A percentile compares a stretch with the other conserved stretches of the same genome.
Evolutionary conservation across 2,797 vertebrate species (phyloP).

Genomic region (Urophycis tenuis): DNA sequence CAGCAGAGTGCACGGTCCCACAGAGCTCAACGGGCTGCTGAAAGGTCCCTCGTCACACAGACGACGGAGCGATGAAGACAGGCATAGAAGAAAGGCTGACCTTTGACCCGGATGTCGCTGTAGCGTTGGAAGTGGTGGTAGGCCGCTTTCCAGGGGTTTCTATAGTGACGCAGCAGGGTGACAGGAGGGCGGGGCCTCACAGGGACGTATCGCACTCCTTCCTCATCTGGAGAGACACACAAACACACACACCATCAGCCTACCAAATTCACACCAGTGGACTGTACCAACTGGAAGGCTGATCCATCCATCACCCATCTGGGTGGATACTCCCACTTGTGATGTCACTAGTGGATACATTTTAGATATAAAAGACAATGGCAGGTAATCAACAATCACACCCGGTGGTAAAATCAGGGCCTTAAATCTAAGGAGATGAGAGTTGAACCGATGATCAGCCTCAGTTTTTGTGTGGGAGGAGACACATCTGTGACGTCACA

Average conservation of each 20-base stretch:
- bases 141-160: constrained; percentile 98
- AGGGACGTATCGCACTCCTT: constrained; percentile 93
- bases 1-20: not conserved
- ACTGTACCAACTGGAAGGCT: no score
- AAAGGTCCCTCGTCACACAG: not conserved
- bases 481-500: no score
- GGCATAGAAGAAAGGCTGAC: constrained; percentile 59
- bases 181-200: constrained; percentile 88
- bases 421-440: no score
- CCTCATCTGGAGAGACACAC: constrained; percentile 77
- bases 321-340: not conserved
- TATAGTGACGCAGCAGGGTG: constrained; percentile 90
- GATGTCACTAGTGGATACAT: not conserved
- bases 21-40: not conserved
- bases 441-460: no score
- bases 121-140: constrained; percentile 99
- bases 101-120: constrained; percentile 95
- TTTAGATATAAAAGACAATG: no score
- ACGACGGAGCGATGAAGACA: not conserved
- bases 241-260: not conserved
- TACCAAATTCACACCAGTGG: no score
- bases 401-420: no score
- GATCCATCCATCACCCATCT: no score
- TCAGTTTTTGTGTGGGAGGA: no score
- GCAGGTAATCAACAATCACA: no score